Evolutionary conservation across 2,888 invertebrate species (phyloP), one percentile per base, ranked within the genome.

Genomic region (Heliconius ismenius): DNA sequence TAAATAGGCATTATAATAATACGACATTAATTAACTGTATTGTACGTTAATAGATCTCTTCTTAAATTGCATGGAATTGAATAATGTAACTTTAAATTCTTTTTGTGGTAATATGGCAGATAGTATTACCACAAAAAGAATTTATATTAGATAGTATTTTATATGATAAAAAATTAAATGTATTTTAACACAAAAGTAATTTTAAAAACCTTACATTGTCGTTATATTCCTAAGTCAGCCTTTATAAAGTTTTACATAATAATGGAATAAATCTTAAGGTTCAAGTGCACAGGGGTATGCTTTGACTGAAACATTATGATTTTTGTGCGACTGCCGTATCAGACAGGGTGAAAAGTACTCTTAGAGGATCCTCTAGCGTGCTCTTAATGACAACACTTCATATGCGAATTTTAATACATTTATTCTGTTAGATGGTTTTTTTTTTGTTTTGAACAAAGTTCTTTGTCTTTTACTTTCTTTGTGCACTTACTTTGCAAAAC

Each of bases 331-430:
- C 68, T 63, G 54, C 73, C 62, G 73, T 75, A 75, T 74, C 60
- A 69, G 67, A 36, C 76, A 60, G 78, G 78, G 78, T 54, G 76
- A 75, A 76, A 70, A 80, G 79, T 70, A 78, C 79, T 75, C 78
- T 80, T 67, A 67, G 70, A 69, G 70, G 75, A 76, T 78, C 78
- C 75, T 77, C 79, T 74, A 75, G 78, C 76, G 68, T 76, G 70
- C 76, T 73, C 76, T 75, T 78, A 80, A 80, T 78, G 79, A 77
- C 78, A 77, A 78, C 79, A 76, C 76, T 79, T 75, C 76, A 78
- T 75, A 64, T 75, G 65, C 73, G 64, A 62, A 75, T 78, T 75
- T 77, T 77, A 77, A 75, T 77, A 75, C 70, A 75, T 77, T 77
- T 75, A 75, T 77, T 75, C 72, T 64, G 70, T 69, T 72, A 65